Base-by-base conservation (phyloP, 2,113 vertebrate genomes). In the Anser cygnoides region DNA sequence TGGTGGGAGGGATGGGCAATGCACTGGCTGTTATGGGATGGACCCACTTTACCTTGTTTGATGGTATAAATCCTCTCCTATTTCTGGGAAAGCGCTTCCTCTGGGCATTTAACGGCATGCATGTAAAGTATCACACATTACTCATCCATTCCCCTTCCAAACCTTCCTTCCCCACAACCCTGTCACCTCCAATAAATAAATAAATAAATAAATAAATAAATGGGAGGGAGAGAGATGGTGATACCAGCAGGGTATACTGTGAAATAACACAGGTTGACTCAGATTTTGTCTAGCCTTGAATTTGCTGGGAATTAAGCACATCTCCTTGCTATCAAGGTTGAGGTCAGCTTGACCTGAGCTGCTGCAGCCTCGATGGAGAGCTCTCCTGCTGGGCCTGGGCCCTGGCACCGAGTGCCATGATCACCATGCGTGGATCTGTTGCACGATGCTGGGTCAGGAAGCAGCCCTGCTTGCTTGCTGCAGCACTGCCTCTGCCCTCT, bases 11-110 rank as follows among this genome's bases (percentile, higher is more conserved):
- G 8, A n/a, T 3, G 28, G 72, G 15, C 7, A 52, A 25, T 9
- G 19, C 17, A 4, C 19, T 28, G 46, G 7, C 3, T 78, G 84
- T 16, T 12, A 2, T 0, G 43, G 72, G 29, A 8, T 43, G 57
- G 49, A 28, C 37, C 33, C 0, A 0, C 20, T 62, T 26, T 55
- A 33, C 61, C 28, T 57, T 3, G 4, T 29, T 55, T 57, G 13
- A 6, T 75, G 41, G 29, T 13, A 37, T 39, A 35, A 84, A 3
- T 59, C 18, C 29, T 7, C 25, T 67, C 26, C 35, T 66, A 2
- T 18, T 57, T 57, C 37, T 49, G 35, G 28, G 41, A 67, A 31
- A 5, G 1, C 50, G 26, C 49, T 90, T 31, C 16, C n/a, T 57
- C 52, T n/a, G 21, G 16, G 46, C 26, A 3, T 33, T 75, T n/a